Evolutionary conservation across 2,888 invertebrate species (phyloP), one percentile per base, ranked within the genome.

Genomic region (Andrena hattorfiana): DNA sequence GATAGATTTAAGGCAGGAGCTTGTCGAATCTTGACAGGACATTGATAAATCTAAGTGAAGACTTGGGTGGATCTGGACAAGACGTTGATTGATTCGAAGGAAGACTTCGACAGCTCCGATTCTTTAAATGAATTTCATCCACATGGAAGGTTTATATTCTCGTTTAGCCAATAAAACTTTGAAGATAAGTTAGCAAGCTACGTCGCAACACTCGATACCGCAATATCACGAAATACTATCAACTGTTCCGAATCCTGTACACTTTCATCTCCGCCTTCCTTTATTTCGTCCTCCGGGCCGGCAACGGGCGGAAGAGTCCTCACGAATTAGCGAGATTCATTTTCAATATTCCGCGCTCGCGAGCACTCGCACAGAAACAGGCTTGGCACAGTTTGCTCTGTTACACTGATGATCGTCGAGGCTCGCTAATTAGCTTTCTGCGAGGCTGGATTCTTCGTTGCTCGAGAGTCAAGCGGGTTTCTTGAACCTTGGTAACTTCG

Each of bases 371-470:
- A 49, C 23, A 56, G 67, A 80, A 81, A 80, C 59, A 8, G 20
- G 68, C 60, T 13, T 62, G 70, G 72, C 80, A 80, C 72, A 72
- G 81, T 80, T 80, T 72, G 81, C 81, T 80, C 67, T 80, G 72
- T 81, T 72, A 80, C 81, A 80, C 81, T 10, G 81, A 80, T 81
- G 80, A 68, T 72, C 81, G 67, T 68, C 23, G 62, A 67, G 56
- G 54, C 28, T 63, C 67, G 67, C 72, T 81, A 81, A 81, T 81
- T 81, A 71, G 80, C 81, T 67, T 72, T 63, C 67, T 49, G n/a
- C 54, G 49, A 16, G 6, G 71, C 42, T 54, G 26, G 69, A 72
- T 68, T 35, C 72, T 62, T 68, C 72, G 62, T 26, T 23, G n/a
- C 62, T 71, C 35, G 56, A 80, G 62, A 72, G 23, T 32, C 13